Percentiles rank a stretch among this genome's conserved stretches.
These are phyloP conservation scores for Amphiprion clarkii DNA, from an alignment of 2,797 vertebrate species.

Conservation along the genomic window DNA sequence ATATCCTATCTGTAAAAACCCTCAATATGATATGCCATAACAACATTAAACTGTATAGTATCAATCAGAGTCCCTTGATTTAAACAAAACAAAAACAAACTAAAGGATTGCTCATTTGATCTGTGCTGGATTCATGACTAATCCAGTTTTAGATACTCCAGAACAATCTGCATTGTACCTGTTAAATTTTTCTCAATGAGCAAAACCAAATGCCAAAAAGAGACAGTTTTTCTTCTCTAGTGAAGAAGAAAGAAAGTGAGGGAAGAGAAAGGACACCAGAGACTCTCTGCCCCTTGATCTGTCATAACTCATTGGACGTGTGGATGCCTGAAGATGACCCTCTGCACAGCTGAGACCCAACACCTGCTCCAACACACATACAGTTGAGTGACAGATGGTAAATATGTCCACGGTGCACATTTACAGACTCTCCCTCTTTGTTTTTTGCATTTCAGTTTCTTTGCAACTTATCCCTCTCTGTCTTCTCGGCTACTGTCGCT, in stretches of 20 bases:
- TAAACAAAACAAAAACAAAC: background rate
- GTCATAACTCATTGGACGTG: constrained; percentile 39
- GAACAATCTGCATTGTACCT: background rate
- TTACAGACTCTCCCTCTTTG: constrained; percentile 6
- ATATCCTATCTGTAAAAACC: background rate
- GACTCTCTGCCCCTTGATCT: constrained; percentile 53
- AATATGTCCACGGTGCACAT: constrained; percentile 10
- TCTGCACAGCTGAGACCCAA: constrained; percentile 54
- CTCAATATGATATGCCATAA: background rate
- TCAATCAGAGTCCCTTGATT: background rate
- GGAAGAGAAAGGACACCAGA: constrained; percentile 24
- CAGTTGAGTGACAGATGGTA: constrained; percentile 42
- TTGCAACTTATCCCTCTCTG: constrained; percentile 5
- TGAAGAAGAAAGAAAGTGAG: background rate
- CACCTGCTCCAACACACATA: background rate
- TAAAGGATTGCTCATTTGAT: background rate
- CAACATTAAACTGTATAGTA: no score
- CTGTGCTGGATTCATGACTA: background rate
- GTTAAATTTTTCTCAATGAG: background rate
- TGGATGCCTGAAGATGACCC: constrained; percentile 55
- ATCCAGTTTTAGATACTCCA: background rate
- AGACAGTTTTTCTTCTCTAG: background rate
- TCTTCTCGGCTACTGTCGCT: background rate
- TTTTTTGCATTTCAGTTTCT: constrained; percentile 15
- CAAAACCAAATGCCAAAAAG: background rate